Percentiles rank a stretch among this genome's conserved stretches.
These are phyloP conservation scores for Drosophila kepulauana DNA, from an alignment of 1,140 invertebrate genomes.

Conservation along the genomic window DNA sequence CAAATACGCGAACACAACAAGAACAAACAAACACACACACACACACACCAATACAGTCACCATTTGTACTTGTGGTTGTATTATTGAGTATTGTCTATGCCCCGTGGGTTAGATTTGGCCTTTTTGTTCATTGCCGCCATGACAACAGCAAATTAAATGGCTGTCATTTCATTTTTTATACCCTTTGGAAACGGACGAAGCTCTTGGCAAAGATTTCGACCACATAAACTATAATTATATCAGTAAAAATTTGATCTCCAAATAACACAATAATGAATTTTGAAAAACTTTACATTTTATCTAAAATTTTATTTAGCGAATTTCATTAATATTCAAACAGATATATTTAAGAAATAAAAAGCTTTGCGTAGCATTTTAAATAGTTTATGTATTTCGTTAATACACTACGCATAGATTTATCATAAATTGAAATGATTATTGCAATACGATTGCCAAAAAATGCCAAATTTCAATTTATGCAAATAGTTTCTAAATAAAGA, in stretches of 20 bases:
- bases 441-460: neutral
- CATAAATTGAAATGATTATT: neutral
- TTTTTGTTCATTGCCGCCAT: constrained; percentile 65
- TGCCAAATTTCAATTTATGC: neutral
- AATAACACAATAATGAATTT: neutral
- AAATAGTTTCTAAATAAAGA: neutral
- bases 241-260: constrained; percentile 4
- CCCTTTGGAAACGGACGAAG: constrained; percentile 17
- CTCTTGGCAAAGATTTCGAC: neutral
- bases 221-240: constrained; percentile 31
- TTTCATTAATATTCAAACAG: neutral
- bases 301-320: neutral
- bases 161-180: constrained; percentile 62
- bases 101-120: constrained; percentile 64
- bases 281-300: neutral
- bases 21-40: constrained; percentile 21
- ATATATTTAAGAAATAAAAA: too few species aligned
- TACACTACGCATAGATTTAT: neutral
- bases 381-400: neutral
- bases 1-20: constrained; percentile 45
- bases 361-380: neutral
- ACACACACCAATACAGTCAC: neutral
- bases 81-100: constrained; percentile 48
- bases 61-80: neutral
- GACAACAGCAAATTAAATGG: constrained; percentile 76